Evolutionary conservation across 2,888 invertebrate genomes (phyloP), one percentile per base, ranked within the genome.

Genomic region (Eristalis tenax): DNA sequence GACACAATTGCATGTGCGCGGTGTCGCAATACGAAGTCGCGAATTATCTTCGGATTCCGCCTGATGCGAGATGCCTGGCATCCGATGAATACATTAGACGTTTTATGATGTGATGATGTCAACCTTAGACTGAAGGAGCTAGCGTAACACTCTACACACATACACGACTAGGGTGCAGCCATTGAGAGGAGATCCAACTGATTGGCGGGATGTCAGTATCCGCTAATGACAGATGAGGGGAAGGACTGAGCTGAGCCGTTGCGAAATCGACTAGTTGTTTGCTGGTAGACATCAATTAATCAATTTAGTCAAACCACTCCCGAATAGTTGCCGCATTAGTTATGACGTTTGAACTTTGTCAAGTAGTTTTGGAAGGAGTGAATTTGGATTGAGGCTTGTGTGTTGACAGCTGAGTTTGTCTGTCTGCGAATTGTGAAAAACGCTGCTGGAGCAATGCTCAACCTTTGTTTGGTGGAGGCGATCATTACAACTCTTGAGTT

Each of bases 81-180:
- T 73, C 63, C 63, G 64, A 64, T 43, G 23, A 43, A 73, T 64
- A 18, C 64, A 22, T 38, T 28, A 63, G 32, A 63, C 50, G 50
- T 43, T 63, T 63, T 73, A 50, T 64, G 73, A 64, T 73, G 64
- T 35, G 50, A 64, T 63, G 73, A 73, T 73, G 64, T 73, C 73
- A 64, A 73, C 73, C 61, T 50, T 18, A 50, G 50, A 18, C 50
- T 50, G 18, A 10, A 6, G 6, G 43, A 64, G 61, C 63, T 50
- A 63, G 61, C 73, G 28, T 43, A 61, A 61, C 71, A 32, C 32
- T 32, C 32, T 1, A 10, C 32, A 10, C 32, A 32, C 8, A 32
- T 6, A 32, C 32, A 61, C 38, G 35, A 50, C 32, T 23, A 50
- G 64, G 73, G 73, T 64, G 73, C 63, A 64, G 73, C 50, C 18